phyloP scores from a whole-genome alignment of 2,113 vertebrate species.

The Thalassoma bifasciatum region DNA sequence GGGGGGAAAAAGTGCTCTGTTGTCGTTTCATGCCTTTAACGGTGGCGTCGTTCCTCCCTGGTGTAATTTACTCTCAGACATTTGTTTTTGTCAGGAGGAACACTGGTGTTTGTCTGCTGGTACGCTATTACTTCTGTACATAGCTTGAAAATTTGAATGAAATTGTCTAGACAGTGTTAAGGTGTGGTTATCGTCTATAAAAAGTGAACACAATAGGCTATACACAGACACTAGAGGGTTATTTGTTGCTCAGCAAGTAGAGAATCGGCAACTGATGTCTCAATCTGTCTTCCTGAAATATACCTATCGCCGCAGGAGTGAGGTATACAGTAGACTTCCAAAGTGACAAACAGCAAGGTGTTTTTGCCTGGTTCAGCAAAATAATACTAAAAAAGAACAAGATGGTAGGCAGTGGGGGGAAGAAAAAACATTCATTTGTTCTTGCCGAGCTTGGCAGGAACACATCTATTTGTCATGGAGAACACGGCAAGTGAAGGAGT shows the following conservation, averaged over 20 bases:
- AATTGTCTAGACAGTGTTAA: not conserved
- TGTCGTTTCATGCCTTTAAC: no score
- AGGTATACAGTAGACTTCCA: constrained; percentile 56
- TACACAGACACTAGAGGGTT: constrained; percentile 53
- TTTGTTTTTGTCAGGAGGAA: no score
- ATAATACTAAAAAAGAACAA: constrained; percentile 16
- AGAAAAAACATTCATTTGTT: constrained; percentile 69
- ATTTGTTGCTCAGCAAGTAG: constrained; percentile 50
- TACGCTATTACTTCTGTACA: not conserved
- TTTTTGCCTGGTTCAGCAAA: constrained; percentile 74
- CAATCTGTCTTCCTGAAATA: constrained; percentile 73
- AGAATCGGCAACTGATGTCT: constrained; percentile 51
- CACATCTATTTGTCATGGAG: constrained; percentile 68
- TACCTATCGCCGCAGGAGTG: constrained; percentile 54
- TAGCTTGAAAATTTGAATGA: not conserved
- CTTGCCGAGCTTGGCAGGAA: constrained; percentile 56
- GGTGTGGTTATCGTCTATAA: constrained; percentile 40
- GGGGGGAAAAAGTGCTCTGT: no score
- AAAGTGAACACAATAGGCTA: constrained; percentile 25
- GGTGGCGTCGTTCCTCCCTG: no score
- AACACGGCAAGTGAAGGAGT: constrained; percentile 38
- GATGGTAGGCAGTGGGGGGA: constrained; percentile 3
- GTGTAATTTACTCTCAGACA: no score
- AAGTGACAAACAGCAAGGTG: constrained; percentile 61
- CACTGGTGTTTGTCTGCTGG: no score